Conservation (phyloP, 2,888 invertebrate genomes). For the Nymphalis polychloros region DNA sequence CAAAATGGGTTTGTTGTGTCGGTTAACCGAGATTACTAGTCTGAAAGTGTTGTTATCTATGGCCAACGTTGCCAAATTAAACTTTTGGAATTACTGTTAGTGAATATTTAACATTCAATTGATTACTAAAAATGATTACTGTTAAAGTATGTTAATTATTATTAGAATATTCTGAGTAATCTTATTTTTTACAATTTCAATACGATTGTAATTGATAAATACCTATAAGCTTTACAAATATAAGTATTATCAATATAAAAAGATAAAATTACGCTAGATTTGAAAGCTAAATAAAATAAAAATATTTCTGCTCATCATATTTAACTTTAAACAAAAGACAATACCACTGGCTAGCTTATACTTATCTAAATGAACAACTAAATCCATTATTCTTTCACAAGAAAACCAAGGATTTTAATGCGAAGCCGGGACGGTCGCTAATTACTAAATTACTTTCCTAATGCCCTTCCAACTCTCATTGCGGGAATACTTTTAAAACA, state of each 20-base stretch:
- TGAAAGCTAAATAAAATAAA: neutral
- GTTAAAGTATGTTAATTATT: too few species aligned
- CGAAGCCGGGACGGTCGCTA: neutral
- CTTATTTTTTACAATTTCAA: too few species aligned
- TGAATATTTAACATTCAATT: too few species aligned
- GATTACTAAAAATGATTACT: neutral
- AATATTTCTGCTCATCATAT: neutral
- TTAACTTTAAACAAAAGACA: neutral
- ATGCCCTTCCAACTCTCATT: conserved; percentile 5
- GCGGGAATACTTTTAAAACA: conserved; percentile 8
- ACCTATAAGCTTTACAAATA: too few species aligned
- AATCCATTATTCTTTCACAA: conserved; percentile 7
- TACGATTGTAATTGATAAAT: too few species aligned
- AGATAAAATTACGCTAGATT: too few species aligned
- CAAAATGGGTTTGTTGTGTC: conserved; percentile 4
- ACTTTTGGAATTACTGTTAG: neutral
- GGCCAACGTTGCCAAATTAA: conserved; percentile 18
- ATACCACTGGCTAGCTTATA: neutral
- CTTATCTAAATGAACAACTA: conserved; percentile 5
- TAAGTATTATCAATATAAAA: too few species aligned
- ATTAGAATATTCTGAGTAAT: too few species aligned
- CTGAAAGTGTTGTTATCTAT: conserved; percentile 19
- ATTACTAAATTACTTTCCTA: conserved; percentile 11
- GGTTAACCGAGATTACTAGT: conserved; percentile 17
- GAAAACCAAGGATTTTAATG: conserved; percentile 4